A percentile compares a stretch with the other conserved stretches of the same genome.
phyloP scores from a whole-genome alignment of 2,888 invertebrate species.

The Macroteleia sp. region DNA sequence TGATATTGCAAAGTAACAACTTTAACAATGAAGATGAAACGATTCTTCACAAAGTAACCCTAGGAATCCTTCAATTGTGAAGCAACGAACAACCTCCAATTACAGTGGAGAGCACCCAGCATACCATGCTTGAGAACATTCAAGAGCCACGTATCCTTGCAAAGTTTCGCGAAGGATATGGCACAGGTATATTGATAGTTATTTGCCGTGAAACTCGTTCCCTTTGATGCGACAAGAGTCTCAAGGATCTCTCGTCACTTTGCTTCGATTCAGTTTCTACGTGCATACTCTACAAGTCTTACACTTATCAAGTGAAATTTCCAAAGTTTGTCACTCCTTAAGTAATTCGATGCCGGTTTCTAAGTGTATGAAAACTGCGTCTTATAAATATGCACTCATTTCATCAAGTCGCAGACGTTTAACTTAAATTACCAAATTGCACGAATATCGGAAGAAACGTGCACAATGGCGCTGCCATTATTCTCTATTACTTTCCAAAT shows the following conservation, averaged over 20 bases:
- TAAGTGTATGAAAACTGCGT: constrained; percentile 35
- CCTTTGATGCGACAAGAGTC: constrained; percentile 64
- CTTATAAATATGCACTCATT: constrained; percentile 4
- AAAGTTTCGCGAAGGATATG: constrained; percentile 61
- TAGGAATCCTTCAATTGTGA: constrained; percentile 54
- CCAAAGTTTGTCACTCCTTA: constrained; percentile 51
- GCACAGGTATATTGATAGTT: constrained; percentile 63
- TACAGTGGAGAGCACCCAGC: constrained; percentile 54
- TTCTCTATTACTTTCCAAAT: too few species aligned
- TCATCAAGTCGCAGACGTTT: background rate
- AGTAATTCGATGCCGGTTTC: constrained; percentile 51
- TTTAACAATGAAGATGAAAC: constrained; percentile 44
- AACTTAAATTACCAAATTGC: background rate
- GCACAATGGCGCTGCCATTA: too few species aligned
- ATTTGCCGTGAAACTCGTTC: constrained; percentile 61
- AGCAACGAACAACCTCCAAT: constrained; percentile 55
- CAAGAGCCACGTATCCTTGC: constrained; percentile 58
- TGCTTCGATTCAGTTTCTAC: constrained; percentile 62
- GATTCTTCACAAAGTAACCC: constrained; percentile 51
- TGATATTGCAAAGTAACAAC: constrained; percentile 32
- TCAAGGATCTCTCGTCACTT: constrained; percentile 61
- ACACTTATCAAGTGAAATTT: constrained; percentile 59
- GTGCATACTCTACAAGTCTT: constrained; percentile 42
- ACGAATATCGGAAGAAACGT: background rate
- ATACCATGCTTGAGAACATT: constrained; percentile 54